Evolutionary conservation across 2,888 invertebrate genomes (phyloP).

Genomic region (Allygus modestus): DNA sequence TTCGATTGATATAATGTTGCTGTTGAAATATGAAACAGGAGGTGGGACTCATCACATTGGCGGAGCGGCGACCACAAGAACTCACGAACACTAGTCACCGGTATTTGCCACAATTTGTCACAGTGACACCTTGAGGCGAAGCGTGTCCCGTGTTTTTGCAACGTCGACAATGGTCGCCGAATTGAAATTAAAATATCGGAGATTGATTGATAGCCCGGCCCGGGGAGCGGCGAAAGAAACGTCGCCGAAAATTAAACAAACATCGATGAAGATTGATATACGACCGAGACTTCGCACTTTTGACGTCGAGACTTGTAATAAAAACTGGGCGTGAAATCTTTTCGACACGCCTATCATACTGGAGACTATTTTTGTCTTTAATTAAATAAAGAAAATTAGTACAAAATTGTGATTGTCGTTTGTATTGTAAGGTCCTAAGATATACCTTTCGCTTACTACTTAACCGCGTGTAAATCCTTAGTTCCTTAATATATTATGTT

Average conservation of each 20-base stretch:
- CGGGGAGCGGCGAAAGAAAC: neutral
- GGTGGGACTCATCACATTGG: no score
- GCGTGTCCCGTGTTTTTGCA: neutral
- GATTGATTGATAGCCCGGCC: slow-evolving; percentile 7
- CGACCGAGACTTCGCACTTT: slow-evolving; percentile 6
- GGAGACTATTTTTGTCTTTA: no score
- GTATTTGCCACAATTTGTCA: slow-evolving; percentile 3
- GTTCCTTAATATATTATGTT: no score
- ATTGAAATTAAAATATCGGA: slow-evolving; percentile 32
- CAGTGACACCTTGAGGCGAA: neutral
- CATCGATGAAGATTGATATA: slow-evolving; percentile 26
- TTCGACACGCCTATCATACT: neutral
- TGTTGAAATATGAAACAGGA: no score
- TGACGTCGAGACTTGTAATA: neutral
- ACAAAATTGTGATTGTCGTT: no score
- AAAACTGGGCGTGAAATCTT: neutral
- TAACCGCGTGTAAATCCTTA: no score
- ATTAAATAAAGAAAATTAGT: no score
- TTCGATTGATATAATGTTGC: no score
- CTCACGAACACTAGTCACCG: neutral
- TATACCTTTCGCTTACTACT: no score
- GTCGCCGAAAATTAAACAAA: slow-evolving; percentile 43
- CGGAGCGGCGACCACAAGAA: neutral
- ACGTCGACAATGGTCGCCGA: neutral
- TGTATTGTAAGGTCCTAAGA: no score